Percentiles rank a stretch among this genome's conserved stretches.
Evolutionary conservation across 2,888 invertebrate species (phyloP).

Genomic region (Timema podura): DNA sequence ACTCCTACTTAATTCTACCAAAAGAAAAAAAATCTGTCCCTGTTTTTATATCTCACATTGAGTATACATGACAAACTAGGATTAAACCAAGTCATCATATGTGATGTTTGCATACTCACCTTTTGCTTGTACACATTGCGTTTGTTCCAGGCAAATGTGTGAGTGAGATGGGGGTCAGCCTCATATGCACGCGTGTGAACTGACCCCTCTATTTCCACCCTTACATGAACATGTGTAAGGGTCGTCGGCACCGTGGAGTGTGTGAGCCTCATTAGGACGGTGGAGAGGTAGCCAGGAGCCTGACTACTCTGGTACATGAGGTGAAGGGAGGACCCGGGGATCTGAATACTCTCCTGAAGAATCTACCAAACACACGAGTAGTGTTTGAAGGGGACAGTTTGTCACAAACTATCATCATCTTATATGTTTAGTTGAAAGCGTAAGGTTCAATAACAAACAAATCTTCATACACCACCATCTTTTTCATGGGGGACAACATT

Average conservation of each 20-base stretch:
- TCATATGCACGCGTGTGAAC: constrained; percentile 90
- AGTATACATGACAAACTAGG: background rate
- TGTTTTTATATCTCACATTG: background rate
- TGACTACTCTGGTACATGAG: constrained; percentile 95
- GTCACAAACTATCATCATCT: too few species aligned
- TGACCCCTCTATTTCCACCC: constrained; percentile 90
- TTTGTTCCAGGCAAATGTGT: constrained; percentile 97
- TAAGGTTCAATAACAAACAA: too few species aligned
- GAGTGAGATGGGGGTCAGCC: constrained; percentile 91
- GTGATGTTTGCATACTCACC: constrained; percentile 45
- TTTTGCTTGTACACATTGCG: constrained; percentile 96
- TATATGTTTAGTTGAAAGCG: too few species aligned
- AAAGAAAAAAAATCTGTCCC: too few species aligned
- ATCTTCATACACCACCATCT: too few species aligned
- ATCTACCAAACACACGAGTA: constrained; percentile 56
- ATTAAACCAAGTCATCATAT: too few species aligned
- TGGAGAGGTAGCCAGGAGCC: constrained; percentile 89
- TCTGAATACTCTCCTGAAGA: constrained; percentile 91
- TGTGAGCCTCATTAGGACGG: constrained; percentile 85
- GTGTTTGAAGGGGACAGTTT: too few species aligned
- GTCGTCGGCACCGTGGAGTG: constrained; percentile 73
- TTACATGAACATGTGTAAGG: constrained; percentile 83
- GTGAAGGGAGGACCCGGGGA: constrained; percentile 90
- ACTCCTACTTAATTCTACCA: too few species aligned
- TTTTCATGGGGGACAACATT: too few species aligned